Evolutionary conservation across 1,140 invertebrate species (phyloP).

Genomic region (Gerris buenoi): DNA sequence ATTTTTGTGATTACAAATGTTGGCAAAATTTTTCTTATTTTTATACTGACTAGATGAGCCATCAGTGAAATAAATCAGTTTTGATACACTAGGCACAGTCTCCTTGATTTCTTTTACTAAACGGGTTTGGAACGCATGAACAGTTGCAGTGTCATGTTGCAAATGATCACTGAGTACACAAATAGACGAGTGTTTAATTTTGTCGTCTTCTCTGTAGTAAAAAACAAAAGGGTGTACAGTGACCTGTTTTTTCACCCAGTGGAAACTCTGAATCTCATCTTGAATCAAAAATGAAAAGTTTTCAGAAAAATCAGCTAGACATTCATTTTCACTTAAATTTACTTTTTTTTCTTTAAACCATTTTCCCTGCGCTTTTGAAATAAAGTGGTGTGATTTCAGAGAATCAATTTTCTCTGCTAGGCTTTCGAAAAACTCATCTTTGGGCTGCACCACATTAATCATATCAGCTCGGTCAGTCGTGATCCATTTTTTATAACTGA

Average conservation of each 20-base stretch:
- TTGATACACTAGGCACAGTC: neutral
- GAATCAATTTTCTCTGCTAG: neutral
- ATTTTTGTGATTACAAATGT: neutral
- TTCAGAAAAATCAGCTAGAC: neutral
- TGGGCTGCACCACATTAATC: neutral
- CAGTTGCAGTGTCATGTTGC: neutral
- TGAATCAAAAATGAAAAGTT: neutral
- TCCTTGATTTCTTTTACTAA: neutral
- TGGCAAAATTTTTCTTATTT: neutral
- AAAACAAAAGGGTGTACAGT: neutral
- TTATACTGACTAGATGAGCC: neutral
- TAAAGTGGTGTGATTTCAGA: neutral
- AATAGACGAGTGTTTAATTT: neutral
- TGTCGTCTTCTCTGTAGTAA: neutral
- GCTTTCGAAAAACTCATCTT: neutral
- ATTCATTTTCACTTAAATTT: neutral
- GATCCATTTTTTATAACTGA: neutral
- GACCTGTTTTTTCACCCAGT: neutral
- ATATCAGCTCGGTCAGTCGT: neutral
- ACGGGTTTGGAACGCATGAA: neutral
- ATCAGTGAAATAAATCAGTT: neutral
- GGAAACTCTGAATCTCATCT: neutral
- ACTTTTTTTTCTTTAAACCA: neutral
- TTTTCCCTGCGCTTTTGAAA: neutral
- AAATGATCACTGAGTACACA: neutral